Conservation (phyloP, 2,113 vertebrate species). For the Dasyprocta punctata region DNA sequence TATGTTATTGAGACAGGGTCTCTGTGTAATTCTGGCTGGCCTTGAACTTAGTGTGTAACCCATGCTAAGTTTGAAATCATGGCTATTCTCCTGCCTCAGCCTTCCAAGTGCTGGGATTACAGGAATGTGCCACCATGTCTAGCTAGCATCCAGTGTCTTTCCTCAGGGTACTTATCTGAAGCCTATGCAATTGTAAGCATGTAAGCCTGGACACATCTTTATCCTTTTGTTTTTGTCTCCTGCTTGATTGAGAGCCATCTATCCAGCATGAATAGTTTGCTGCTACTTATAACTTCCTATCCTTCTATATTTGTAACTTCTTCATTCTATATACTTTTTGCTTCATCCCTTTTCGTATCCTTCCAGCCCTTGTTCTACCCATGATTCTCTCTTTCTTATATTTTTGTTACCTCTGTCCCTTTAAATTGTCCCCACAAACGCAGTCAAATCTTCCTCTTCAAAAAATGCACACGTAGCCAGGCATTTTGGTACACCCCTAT, state of each 20-base stretch:
- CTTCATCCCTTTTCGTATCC: background rate
- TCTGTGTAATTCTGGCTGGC: background rate
- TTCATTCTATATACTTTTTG: background rate
- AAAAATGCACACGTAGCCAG: background rate
- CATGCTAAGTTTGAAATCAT: background rate
- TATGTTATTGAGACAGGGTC: background rate
- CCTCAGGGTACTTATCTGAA: background rate
- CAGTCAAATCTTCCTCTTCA: background rate
- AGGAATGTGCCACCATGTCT: background rate
- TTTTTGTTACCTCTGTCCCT: background rate
- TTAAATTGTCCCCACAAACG: background rate
- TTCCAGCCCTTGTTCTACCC: background rate
- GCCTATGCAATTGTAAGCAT: background rate
- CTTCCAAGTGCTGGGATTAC: background rate
- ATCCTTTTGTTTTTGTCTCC: background rate
- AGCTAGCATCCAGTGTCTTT: background rate
- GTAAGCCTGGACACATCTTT: background rate
- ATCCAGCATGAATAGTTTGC: background rate
- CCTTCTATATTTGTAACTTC: background rate
- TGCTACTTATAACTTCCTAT: background rate
- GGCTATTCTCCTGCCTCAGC: background rate
- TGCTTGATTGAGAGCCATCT: background rate
- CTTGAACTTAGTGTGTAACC: background rate
- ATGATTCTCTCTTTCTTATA: background rate
- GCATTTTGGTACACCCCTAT: background rate